Evolutionary conservation across 2,113 vertebrate genomes (phyloP).

Genomic region (Heterochromis multidens): DNA sequence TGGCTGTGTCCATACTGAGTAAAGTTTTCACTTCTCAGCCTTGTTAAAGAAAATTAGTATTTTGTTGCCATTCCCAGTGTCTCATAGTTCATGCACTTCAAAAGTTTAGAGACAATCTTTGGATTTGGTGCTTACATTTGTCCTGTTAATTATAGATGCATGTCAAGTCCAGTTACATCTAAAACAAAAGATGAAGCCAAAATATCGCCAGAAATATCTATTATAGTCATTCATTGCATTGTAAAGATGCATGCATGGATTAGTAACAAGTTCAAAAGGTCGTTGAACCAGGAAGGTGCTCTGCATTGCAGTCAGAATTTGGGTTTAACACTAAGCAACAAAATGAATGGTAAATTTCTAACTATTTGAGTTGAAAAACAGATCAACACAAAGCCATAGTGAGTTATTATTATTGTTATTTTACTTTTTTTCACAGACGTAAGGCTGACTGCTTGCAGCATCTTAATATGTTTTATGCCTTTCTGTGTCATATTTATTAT

Average conservation of each 20-base stretch:
- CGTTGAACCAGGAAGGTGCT: background rate
- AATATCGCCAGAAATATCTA: background rate
- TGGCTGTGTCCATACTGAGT: background rate
- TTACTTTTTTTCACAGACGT: background rate
- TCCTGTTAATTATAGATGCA: background rate
- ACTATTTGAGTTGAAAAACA: background rate
- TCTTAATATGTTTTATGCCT: background rate
- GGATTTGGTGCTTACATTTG: background rate
- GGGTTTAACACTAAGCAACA: background rate
- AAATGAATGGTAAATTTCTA: background rate
- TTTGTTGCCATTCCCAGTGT: background rate
- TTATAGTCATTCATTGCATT: background rate
- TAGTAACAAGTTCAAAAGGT: background rate
- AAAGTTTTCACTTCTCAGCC: background rate
- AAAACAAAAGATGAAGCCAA: background rate
- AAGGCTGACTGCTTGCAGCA: background rate
- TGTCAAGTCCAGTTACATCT: background rate
- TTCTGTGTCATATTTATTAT: background rate
- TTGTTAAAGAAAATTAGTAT: background rate
- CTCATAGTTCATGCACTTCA: background rate
- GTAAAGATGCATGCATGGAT: conserved; percentile 13
- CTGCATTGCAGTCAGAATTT: background rate
- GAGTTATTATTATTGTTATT: background rate
- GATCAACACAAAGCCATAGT: background rate
- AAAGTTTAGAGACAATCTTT: background rate